Conservation (phyloP, 2,888 invertebrate species). For the Plemyria rubiginata region DNA sequence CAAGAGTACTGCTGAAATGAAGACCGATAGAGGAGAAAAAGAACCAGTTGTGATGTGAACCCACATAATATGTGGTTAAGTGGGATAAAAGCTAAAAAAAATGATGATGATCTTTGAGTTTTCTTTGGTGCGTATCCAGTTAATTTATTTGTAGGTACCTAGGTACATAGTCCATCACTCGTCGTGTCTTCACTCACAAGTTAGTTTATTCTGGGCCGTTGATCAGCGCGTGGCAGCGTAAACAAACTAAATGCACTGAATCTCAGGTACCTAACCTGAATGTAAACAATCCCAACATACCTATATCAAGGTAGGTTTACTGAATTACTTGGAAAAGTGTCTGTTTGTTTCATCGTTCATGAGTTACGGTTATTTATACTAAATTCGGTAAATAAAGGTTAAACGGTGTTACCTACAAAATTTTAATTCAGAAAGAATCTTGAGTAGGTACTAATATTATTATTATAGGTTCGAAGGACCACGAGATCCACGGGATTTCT, state of each 20-base stretch:
- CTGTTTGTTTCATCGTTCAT: conserved; percentile 1
- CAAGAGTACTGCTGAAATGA: too few relatives aligned
- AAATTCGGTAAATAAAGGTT: too few relatives aligned
- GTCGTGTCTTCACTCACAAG: conserved; percentile 29
- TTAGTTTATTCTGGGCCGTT: conserved; percentile 42
- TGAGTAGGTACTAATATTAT: too few relatives aligned
- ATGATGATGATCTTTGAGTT: neutral
- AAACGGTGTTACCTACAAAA: too few relatives aligned
- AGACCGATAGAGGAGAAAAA: too few relatives aligned
- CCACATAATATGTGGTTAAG: too few relatives aligned
- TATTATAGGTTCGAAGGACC: too few relatives aligned
- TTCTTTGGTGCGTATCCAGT: conserved; percentile 12
- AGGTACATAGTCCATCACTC: conserved; percentile 36
- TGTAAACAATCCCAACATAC: conserved; percentile 8
- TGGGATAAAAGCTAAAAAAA: too few relatives aligned
- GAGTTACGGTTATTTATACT: too few relatives aligned
- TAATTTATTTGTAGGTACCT: conserved; percentile 31
- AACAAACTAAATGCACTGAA: conserved; percentile 51
- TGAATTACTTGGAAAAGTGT: conserved; percentile 3
- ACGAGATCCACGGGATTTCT: too few relatives aligned
- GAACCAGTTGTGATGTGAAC: too few relatives aligned
- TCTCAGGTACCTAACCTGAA: conserved; percentile 13
- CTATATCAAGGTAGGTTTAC: conserved; percentile 1
- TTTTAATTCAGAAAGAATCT: too few relatives aligned
- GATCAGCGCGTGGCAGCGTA: conserved; percentile 42